Evolutionary conservation across 2,888 invertebrate genomes (phyloP), one percentile per base, ranked within the genome.

Genomic region (Nineta flava): DNA sequence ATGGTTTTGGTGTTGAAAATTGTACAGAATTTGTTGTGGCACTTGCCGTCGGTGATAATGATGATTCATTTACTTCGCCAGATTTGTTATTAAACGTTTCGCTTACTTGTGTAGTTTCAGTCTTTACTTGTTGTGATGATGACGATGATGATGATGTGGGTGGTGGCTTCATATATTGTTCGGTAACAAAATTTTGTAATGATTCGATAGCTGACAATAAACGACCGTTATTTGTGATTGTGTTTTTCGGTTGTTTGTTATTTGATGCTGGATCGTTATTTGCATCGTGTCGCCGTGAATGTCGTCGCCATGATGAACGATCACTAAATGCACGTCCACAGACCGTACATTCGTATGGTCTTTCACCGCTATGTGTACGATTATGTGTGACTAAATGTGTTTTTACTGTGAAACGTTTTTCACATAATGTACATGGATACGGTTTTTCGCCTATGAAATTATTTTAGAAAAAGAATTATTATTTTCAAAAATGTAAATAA

Each of bases 321-420:
- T 48, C 48, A 13, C 48, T 48, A 41, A 48, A 48, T 9, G 48
- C 42, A 13, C 48, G 32, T 5, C 42, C 48, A n/a, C 48, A 48
- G 3, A 42, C 26, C 4, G 7, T 40, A 31, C 48, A 48, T 26
- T 41, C 42, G 26, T 42, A 48, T 4, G 48, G 48, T 31, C 42
- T 17, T 15, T 48, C 48, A 12, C 48, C 48, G 9, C 41, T 41
- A 48, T 48, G 48, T 17, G 48, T 48, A 12, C 48, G 41, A 9
- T 32, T 15, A 9, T 48, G 48, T n/a, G 48, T 48, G 6, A 42
- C 42, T 2, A 48, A 26, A 31, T 48, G 48, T 7, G 48, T 42
- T 42, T 48, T 48, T 3, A 48, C 48, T 12, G 42, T n/a, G 31
- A 48, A 48, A 42, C 48, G 41, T 32, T 48, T 48, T 17, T 48